Conservation (phyloP, 1,140 invertebrate genomes). For the Anadara kagoshimensis region DNA sequence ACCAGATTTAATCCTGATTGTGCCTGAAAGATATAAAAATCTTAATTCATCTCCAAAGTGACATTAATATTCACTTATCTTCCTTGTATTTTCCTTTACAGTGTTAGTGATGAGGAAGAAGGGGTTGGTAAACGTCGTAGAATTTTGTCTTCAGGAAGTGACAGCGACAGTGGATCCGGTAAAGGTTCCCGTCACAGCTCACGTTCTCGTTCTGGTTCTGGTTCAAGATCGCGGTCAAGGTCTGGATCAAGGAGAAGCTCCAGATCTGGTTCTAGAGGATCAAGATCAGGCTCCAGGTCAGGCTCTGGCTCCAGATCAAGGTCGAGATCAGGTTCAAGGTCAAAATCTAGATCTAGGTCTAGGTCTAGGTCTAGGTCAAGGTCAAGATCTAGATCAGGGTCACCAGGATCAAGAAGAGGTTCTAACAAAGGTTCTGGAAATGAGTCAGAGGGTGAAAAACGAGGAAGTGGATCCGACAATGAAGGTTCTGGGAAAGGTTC, state of each 20-base stretch:
- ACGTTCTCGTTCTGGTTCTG: conserved; percentile 63
- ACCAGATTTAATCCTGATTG: too few species aligned
- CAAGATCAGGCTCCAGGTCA: conserved; percentile 61
- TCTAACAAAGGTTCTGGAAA: conserved; percentile 15
- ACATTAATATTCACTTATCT: neutral
- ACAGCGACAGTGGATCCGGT: conserved; percentile 48
- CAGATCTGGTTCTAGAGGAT: conserved; percentile 48
- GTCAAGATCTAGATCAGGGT: conserved; percentile 48
- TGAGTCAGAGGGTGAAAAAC: conserved; percentile 66
- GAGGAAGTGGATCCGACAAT: conserved; percentile 38
- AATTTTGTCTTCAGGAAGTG: conserved; percentile 71
- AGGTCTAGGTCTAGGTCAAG: conserved; percentile 48
- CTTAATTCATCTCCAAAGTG: too few species aligned
- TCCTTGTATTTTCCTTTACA: conserved; percentile 63
- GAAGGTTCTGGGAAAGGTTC: conserved; percentile 24
- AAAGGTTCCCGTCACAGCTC: conserved; percentile 43
- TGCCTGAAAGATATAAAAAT: too few species aligned
- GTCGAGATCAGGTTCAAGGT: conserved; percentile 70
- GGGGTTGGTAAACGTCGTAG: conserved; percentile 71
- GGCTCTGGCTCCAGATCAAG: conserved; percentile 70
- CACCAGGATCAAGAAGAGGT: conserved; percentile 35
- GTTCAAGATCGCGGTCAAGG: conserved; percentile 63
- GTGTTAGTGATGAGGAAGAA: conserved; percentile 74
- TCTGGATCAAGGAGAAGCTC: conserved; percentile 59
- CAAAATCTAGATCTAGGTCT: conserved; percentile 65